Percentiles rank a stretch among this genome's conserved stretches.
Conservation (phyloP, 2,888 invertebrate species). For the Eutolmus rufibarbis region DNA sequence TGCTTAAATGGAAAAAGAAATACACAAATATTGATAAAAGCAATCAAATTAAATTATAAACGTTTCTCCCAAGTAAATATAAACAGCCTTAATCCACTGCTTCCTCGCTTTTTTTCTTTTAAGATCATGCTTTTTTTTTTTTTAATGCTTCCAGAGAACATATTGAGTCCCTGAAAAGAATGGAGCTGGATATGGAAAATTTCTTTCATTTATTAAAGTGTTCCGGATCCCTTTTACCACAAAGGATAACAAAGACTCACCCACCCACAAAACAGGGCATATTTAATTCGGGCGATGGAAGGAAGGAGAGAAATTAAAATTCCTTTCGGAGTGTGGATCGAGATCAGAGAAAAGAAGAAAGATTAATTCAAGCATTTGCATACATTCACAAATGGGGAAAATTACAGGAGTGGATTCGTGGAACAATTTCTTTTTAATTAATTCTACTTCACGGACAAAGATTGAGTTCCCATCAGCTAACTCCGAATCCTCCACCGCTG, state of each 20-base stretch:
- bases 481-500: neutral
- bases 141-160: neutral
- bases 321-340: neutral
- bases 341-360: neutral
- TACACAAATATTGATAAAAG: neutral
- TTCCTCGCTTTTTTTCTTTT: neutral
- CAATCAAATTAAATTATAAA: neutral
- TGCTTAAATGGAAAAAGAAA: neutral
- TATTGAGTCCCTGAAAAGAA: neutral
- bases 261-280: neutral
- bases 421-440: neutral
- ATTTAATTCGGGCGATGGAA: neutral
- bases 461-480: neutral
- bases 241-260: neutral
- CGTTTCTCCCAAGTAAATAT: neutral
- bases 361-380: neutral
- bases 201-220: neutral
- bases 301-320: neutral
- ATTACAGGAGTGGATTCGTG: neutral
- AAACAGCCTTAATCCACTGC: neutral
- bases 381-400: neutral
- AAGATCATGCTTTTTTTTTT: neutral
- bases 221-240: neutral
- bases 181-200: neutral
- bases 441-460: neutral